phyloP scores from a whole-genome alignment of 1,140 invertebrate species.

The Nebria ingens region DNA sequence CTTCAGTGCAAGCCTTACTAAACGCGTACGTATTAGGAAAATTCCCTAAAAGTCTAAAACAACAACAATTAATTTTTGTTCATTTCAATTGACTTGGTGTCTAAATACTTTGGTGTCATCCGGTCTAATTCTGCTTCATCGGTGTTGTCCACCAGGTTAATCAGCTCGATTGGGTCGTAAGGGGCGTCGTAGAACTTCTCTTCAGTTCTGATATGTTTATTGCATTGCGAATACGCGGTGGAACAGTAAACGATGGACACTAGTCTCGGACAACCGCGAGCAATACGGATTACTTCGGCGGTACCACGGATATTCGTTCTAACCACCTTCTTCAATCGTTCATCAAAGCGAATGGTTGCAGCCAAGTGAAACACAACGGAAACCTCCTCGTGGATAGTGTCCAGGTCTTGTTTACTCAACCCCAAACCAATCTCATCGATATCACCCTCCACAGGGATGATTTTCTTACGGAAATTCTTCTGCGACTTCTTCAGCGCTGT shows the following conservation, averaged over 20 bases:
- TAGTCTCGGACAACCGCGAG: constrained; percentile 59
- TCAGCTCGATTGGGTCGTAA: constrained; percentile 25
- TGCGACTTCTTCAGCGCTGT: constrained; percentile 33
- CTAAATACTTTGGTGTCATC: constrained; percentile 14
- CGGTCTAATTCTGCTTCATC: constrained; percentile 10
- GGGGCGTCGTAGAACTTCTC: constrained; percentile 35
- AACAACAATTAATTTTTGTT: not conserved
- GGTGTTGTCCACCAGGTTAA: constrained; percentile 11
- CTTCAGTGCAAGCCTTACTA: constrained; percentile 55
- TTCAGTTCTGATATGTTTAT: constrained; percentile 26
- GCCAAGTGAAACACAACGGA: constrained; percentile 54
- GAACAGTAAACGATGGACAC: constrained; percentile 43
- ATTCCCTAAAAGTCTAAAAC: constrained; percentile 43
- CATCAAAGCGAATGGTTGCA: constrained; percentile 56
- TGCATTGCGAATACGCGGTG: constrained; percentile 43
- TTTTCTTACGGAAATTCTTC: constrained; percentile 51
- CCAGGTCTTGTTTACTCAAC: constrained; percentile 1
- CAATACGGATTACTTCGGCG: constrained; percentile 50
- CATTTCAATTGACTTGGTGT: not conserved
- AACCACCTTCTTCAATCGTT: constrained; percentile 48
- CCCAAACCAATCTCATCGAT: constrained; percentile 55
- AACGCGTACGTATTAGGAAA: constrained; percentile 59
- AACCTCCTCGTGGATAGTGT: constrained; percentile 27
- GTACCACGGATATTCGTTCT: constrained; percentile 56
- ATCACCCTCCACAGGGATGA: constrained; percentile 52